Base-by-base conservation (phyloP, 2,888 invertebrate genomes). In the Ceratothoa steindachneri region DNA sequence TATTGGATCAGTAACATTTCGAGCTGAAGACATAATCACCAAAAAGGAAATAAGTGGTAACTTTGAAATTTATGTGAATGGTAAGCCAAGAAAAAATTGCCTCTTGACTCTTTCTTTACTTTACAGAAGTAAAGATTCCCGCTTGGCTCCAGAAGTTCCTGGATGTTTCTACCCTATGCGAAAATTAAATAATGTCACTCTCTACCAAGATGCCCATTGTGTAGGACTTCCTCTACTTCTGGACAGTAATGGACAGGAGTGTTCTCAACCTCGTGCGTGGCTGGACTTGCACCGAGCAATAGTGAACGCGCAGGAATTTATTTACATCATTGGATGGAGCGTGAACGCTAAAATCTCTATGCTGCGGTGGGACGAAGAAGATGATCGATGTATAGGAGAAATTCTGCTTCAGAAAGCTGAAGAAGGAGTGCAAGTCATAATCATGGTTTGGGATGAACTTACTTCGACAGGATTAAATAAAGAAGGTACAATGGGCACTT, bases 151-250 rank as follows among this genome's bases (percentile, higher is more conserved):
- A 7, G 71, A 71, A 41, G 71, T 71, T 31, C 24, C 51, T 22
- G 66, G 66, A 15, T 71, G 71, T 24, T 30, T 71, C 30, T 71
- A 30, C 41, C 65, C 51, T 5, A 27, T 71, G 30, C 22, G 66
- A 27, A 22, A 60, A 12, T 27, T 30, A 12, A 71, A 71, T 55
- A 64, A 41, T 19, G 71, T 71, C 0, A 65, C 27, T 12, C 22
- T 71, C 24, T 71, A 71, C 19, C 71, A 71, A 27, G 71, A 71
- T 71, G 71, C 71, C 29, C 71, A 71, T 30, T 71, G 71, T n/a
- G 65, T 65, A 9, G 41, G 51, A 5, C 19, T 71, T 15, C 71
- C 64, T 19, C 64, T 31, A 1, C 31, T 71, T 1, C 30, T 24
- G 5, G 27, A 28, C 41, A 60, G 41, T 41, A 28, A 24, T 1